phyloP scores from a whole-genome alignment of 2,113 vertebrate genomes.

The Isichthys henryi region DNA sequence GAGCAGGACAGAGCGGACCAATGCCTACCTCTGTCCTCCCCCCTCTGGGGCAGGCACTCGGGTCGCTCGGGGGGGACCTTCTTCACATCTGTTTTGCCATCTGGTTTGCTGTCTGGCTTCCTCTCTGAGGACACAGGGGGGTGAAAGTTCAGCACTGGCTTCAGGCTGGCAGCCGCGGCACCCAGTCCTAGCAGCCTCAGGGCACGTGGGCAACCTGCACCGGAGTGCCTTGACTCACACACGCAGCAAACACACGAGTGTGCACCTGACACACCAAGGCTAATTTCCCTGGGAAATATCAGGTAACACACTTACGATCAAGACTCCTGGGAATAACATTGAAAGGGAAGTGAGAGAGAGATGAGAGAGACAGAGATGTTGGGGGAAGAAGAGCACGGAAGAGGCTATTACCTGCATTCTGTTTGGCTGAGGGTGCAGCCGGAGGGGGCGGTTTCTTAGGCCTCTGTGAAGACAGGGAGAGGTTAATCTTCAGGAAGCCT shows the following conservation, averaged over 20 bases:
- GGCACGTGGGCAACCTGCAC: background rate
- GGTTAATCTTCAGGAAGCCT: background rate
- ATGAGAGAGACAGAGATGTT: background rate
- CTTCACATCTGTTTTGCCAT: slow-evolving; percentile 72
- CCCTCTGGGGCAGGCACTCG: slow-evolving; percentile 78
- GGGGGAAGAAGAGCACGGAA: background rate
- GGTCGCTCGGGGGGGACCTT: slow-evolving; percentile 92
- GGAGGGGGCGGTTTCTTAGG: slow-evolving; percentile 97
- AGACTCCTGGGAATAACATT: background rate
- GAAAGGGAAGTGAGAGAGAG: background rate
- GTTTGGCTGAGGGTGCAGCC: slow-evolving; percentile 75
- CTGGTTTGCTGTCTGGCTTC: slow-evolving; percentile 65
- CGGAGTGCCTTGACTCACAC: background rate
- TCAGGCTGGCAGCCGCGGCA: background rate
- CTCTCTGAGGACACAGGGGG: slow-evolving; percentile 60
- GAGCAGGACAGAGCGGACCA: background rate
- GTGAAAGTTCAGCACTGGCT: background rate
- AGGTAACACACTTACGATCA: background rate
- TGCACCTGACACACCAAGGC: background rate
- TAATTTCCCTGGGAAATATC: background rate
- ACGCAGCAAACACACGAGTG: background rate
- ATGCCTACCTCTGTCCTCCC: slow-evolving; percentile 81
- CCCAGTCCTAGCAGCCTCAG: background rate
- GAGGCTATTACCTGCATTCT: slow-evolving; percentile 70
- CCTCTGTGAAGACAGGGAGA: slow-evolving; percentile 69